Percentiles rank a stretch among this genome's conserved stretches.
Evolutionary conservation across 2,888 invertebrate genomes (phyloP).

Genomic region (Cosmopolites sordidus): DNA sequence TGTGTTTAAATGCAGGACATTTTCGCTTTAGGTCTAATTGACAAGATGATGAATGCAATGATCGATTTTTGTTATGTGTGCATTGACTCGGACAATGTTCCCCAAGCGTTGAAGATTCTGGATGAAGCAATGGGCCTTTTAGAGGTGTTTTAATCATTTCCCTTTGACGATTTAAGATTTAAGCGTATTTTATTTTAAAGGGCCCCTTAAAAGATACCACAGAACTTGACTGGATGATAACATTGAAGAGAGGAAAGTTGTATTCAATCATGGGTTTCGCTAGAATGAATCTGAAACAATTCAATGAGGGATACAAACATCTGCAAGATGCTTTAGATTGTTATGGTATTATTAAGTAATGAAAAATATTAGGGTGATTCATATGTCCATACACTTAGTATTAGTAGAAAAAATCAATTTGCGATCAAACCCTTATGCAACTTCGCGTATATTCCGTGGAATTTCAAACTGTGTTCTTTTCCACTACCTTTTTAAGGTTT

Average conservation of each 20-base stretch:
- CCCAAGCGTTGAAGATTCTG: slow-evolving; percentile 55
- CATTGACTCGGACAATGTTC: slow-evolving; percentile 53
- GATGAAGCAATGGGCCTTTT: slow-evolving; percentile 51
- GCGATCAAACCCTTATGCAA: too few species aligned
- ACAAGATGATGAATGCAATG: slow-evolving; percentile 52
- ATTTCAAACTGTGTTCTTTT: too few species aligned
- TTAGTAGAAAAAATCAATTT: too few species aligned
- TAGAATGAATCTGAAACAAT: slow-evolving; percentile 45
- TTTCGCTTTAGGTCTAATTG: slow-evolving; percentile 29
- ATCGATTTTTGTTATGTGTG: slow-evolving; percentile 58
- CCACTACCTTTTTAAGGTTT: too few species aligned
- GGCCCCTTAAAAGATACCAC: slow-evolving; percentile 33
- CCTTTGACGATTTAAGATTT: not conserved
- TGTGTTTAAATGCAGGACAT: too few species aligned
- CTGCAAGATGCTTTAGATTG: slow-evolving; percentile 45
- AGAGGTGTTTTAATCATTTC: slow-evolving; percentile 36
- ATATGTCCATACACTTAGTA: too few species aligned
- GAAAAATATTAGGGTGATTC: too few species aligned
- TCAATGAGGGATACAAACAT: slow-evolving; percentile 43
- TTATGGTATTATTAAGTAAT: slow-evolving; percentile 36
- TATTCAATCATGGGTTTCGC: slow-evolving; percentile 48
- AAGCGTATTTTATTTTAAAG: slow-evolving; percentile 13
- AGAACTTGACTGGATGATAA: slow-evolving; percentile 44
- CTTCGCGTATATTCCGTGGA: too few species aligned
- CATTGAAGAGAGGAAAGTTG: slow-evolving; percentile 48